Evolutionary conservation across 2,113 vertebrate genomes (phyloP).

Genomic region (Chionodraco myersi): DNA sequence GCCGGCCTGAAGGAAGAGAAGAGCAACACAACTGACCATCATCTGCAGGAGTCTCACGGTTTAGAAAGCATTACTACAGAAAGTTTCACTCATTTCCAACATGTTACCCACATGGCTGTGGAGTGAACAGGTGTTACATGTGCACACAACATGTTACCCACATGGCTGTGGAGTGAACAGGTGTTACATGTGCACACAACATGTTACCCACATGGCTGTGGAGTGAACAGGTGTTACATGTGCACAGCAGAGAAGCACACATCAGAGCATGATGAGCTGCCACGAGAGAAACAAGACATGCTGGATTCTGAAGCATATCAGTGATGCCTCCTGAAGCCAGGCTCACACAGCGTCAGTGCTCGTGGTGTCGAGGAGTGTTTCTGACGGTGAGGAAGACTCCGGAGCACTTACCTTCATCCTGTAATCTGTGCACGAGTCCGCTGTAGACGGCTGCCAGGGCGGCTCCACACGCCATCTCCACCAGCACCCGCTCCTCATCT

Average conservation of each 20-base stretch:
- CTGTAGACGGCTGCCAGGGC: conserved; percentile 83
- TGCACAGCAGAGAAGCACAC: background rate
- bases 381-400: background rate
- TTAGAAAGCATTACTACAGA: background rate
- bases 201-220: too few relatives aligned
- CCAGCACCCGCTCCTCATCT: conserved; percentile 88
- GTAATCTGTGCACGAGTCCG: conserved; percentile 76
- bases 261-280: background rate
- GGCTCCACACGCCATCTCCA: conserved; percentile 86
- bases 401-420: conserved; percentile 69
- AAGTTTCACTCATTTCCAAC: background rate
- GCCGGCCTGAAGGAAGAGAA: conserved; percentile 54
- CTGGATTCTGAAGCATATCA: background rate
- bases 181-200: too few relatives aligned
- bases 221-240: background rate
- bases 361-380: background rate
- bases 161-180: too few relatives aligned
- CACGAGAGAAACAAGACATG: background rate
- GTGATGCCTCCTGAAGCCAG: background rate
- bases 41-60: background rate
- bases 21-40: background rate
- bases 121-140: background rate
- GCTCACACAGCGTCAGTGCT: background rate
- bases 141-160: background rate
- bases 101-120: background rate